Conservation (phyloP, 1,140 invertebrate species). For the Chelonus insularis region DNA sequence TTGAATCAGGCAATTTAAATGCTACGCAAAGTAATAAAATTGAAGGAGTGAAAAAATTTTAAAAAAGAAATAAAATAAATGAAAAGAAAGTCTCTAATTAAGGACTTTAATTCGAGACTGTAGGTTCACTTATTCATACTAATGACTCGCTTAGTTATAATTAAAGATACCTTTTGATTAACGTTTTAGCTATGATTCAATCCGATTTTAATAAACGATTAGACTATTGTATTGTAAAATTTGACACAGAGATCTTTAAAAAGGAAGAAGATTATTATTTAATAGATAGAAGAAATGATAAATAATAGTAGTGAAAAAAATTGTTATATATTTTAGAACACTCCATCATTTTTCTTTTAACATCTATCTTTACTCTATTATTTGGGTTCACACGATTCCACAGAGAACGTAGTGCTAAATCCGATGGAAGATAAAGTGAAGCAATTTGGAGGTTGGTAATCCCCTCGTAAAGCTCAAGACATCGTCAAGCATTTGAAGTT, state of each 20-base stretch:
- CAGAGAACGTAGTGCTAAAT: conserved; percentile 10
- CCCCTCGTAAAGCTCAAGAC: conserved; percentile 11
- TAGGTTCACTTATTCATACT: conserved; percentile 52
- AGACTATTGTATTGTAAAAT: neutral
- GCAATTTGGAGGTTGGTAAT: conserved; percentile 24
- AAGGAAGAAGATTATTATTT: neutral
- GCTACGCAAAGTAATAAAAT: conserved; percentile 39
- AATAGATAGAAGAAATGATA: neutral
- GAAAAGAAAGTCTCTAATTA: conserved; percentile 50
- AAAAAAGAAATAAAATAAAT: neutral
- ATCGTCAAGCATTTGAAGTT: conserved; percentile 16
- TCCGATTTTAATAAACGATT: too few relatives aligned
- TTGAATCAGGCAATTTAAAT: conserved; percentile 58
- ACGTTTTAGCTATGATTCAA: neutral
- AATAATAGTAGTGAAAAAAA: neutral
- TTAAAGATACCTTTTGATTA: conserved; percentile 24
- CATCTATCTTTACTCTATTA: neutral
- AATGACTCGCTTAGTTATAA: conserved; percentile 42
- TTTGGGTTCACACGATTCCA: conserved; percentile 11
- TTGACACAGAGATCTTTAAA: neutral
- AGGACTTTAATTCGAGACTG: conserved; percentile 47
- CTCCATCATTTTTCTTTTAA: neutral
- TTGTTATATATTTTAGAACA: neutral
- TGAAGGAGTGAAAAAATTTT: neutral
- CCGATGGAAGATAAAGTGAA: conserved; percentile 19